These are phyloP conservation scores for Penelope pileata DNA, from an alignment of 2,113 vertebrate genomes.

Conservation along the genomic window DNA sequence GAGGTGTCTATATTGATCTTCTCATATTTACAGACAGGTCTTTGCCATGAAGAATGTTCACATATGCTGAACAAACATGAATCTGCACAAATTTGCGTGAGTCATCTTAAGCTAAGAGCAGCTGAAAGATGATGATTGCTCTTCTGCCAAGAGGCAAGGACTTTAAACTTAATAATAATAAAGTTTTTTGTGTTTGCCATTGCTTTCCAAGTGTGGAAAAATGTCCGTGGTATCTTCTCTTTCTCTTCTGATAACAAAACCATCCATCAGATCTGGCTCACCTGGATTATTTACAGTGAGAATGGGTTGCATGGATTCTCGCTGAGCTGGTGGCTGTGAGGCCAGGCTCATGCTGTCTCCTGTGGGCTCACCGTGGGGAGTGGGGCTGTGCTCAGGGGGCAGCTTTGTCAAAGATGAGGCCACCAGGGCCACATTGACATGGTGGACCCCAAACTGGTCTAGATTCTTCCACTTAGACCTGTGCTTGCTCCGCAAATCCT, in stretches of 20 bases:
- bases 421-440: neutral
- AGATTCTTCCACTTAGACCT: neutral
- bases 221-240: too few species aligned
- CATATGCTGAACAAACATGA: neutral
- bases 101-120: neutral
- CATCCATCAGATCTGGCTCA: neutral
- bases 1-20: neutral
- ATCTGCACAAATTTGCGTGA: neutral
- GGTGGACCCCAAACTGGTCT: too few species aligned
- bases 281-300: neutral
- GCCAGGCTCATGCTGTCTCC: neutral
- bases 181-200: neutral
- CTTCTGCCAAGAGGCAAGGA: neutral
- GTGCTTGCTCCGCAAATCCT: neutral
- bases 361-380: too few species aligned
- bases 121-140: neutral
- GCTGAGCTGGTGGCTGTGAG: neutral
- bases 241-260: neutral
- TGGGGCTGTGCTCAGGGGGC: too few species aligned
- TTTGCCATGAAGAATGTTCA: neutral
- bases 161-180: neutral
- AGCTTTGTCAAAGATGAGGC: too few species aligned
- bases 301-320: neutral
- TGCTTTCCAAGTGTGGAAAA: neutral
- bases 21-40: neutral